phyloP scores from a whole-genome alignment of 2,113 vertebrate species.

The Ailurus styani region DNA sequence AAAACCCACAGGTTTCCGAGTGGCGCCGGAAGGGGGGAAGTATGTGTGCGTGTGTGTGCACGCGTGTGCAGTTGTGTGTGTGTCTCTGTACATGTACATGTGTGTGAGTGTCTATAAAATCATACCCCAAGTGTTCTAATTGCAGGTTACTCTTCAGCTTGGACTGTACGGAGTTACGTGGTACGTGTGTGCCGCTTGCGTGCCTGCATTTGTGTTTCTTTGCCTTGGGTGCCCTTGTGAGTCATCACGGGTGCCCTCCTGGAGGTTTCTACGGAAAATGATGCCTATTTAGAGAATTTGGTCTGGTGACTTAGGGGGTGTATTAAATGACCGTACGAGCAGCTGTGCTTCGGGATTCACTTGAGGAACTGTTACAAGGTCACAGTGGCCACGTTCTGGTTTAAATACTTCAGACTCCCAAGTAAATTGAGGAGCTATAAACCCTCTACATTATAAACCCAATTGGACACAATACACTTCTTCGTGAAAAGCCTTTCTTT shows the following conservation, averaged over 20 bases:
- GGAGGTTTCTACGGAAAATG: neutral
- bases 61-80: rapidly evolving
- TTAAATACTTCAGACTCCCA: neutral
- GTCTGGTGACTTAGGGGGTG: neutral
- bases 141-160: neutral
- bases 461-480: neutral
- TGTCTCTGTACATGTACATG: neutral
- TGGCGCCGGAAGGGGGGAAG: neutral
- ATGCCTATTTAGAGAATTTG: neutral
- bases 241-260: neutral
- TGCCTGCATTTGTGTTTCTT: neutral
- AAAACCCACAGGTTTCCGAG: neutral
- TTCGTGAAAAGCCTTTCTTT: neutral
- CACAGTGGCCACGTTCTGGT: neutral
- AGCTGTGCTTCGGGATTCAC: neutral
- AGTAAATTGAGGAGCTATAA: neutral
- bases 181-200: rapidly evolving
- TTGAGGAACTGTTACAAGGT: neutral
- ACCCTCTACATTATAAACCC: neutral
- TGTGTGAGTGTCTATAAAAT: neutral
- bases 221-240: neutral
- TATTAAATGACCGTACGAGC: neutral
- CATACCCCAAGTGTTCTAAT: neutral
- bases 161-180: neutral
- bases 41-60: rapidly evolving